phyloP scores from a whole-genome alignment of 1,140 invertebrate genomes.

The Drosophila arawakana region DNA sequence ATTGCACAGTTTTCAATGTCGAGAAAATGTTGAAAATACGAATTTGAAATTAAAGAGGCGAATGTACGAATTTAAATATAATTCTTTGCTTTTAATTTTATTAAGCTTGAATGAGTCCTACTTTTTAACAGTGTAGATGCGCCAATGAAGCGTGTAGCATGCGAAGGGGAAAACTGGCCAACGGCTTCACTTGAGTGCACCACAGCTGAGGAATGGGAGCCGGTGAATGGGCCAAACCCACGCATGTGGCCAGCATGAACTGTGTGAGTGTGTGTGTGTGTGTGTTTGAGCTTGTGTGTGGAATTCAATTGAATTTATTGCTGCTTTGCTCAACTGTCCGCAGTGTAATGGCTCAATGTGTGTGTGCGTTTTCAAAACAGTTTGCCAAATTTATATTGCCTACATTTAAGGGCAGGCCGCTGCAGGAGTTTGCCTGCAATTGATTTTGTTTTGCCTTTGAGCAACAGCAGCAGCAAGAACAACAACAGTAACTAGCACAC shows the following conservation, averaged over 20 bases:
- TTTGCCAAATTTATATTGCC: conserved; percentile 77
- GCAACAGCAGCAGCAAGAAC: conserved; percentile 5
- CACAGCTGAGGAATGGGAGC: not conserved
- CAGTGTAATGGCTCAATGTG: conserved; percentile 62
- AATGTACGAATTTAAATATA: too few relatives aligned
- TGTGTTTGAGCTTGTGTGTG: conserved; percentile 24
- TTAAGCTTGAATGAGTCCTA: too few relatives aligned
- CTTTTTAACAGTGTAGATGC: conserved; percentile 31
- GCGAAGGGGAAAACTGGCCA: conserved; percentile 1
- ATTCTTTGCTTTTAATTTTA: too few relatives aligned
- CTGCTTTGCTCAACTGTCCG: conserved; percentile 46
- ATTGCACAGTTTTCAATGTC: too few relatives aligned
- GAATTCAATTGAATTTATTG: conserved; percentile 70
- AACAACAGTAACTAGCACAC: conserved; percentile 32
- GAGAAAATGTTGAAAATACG: too few relatives aligned
- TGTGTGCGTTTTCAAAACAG: conserved; percentile 35
- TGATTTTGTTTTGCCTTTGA: conserved; percentile 72
- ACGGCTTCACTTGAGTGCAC: conserved; percentile 62
- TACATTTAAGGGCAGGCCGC: conserved; percentile 56
- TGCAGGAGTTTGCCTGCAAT: conserved; percentile 50
- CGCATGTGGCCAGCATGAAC: conserved; percentile 55
- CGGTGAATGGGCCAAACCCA: conserved; percentile 58
- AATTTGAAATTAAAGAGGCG: too few relatives aligned
- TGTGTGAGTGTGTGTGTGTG: too few relatives aligned
- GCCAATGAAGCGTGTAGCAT: conserved; percentile 66